Evolutionary conservation across 2,797 vertebrate species (phyloP).

Genomic region (Melanotaenia boesemani): DNA sequence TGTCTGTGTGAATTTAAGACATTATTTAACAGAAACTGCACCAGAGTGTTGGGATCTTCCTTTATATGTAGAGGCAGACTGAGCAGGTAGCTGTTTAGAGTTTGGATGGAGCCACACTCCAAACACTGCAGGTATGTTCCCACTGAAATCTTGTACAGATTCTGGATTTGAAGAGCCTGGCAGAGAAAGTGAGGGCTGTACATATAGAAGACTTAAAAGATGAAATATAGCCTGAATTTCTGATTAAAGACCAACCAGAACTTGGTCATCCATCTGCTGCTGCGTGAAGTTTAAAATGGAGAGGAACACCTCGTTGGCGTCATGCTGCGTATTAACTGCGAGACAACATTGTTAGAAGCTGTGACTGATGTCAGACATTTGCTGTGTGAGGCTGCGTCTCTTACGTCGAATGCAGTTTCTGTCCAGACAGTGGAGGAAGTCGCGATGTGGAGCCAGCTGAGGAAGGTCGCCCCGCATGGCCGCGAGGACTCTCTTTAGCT

Average conservation of each 20-base stretch:
- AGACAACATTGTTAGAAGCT: slow-evolving; percentile 17
- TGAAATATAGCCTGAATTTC: rapidly evolving
- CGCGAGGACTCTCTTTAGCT: slow-evolving; percentile 67
- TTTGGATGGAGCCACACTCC: slow-evolving; percentile 53
- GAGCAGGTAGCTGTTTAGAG: slow-evolving; percentile 62
- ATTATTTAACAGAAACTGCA: slow-evolving; percentile 37
- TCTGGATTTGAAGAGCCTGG: slow-evolving; percentile 75
- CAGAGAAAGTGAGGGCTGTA: not conserved
- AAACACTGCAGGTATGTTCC: slow-evolving; percentile 71
- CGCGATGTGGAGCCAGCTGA: slow-evolving; percentile 42
- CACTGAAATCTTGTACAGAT: slow-evolving; percentile 75
- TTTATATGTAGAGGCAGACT: slow-evolving; percentile 74
- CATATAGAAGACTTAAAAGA: not conserved
- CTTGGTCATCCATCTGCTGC: slow-evolving; percentile 72
- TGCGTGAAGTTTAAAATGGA: slow-evolving; percentile 72
- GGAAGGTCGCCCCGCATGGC: slow-evolving; percentile 58
- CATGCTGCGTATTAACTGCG: slow-evolving; percentile 75
- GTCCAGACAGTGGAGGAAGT: slow-evolving; percentile 80
- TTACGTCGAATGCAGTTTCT: slow-evolving; percentile 69
- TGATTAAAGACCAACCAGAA: slow-evolving; percentile 66
- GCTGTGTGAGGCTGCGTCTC: not conserved
- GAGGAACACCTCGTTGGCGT: slow-evolving; percentile 84
- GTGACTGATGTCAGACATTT: not conserved
- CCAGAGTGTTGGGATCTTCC: slow-evolving; percentile 68
- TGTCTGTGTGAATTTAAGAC: not conserved